Evolutionary conservation across 1,140 invertebrate species (phyloP).

Genomic region (Pogonognathellus flavescens): DNA sequence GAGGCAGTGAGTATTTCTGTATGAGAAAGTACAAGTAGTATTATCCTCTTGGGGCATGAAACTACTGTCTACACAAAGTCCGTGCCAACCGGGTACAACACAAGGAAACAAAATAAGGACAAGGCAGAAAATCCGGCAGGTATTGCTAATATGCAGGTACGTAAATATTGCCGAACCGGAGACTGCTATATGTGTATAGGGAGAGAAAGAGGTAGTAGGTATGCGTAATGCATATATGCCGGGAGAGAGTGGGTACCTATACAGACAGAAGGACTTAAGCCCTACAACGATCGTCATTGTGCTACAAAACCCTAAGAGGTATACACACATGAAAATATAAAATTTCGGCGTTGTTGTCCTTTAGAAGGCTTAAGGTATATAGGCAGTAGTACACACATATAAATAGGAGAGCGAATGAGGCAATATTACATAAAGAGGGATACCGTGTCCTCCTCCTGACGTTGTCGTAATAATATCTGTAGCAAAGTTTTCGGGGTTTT

Average conservation of each 20-base stretch:
- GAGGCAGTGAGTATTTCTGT: background rate
- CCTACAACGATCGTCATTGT: no score
- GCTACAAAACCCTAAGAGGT: no score
- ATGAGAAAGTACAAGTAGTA: background rate
- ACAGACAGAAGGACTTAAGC: background rate
- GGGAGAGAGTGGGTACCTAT: no score
- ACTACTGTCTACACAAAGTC: background rate
- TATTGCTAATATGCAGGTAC: background rate
- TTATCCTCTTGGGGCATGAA: slow-evolving; percentile 33
- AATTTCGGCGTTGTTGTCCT: background rate
- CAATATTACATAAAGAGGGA: slow-evolving; percentile 41
- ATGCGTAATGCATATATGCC: background rate
- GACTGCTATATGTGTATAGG: background rate
- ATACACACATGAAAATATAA: no score
- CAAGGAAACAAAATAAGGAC: slow-evolving; percentile 1
- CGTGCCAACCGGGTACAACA: background rate
- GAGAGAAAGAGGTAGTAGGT: background rate
- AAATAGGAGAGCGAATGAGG: slow-evolving; percentile 8
- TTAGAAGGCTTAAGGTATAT: background rate
- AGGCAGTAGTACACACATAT: background rate
- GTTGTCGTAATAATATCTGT: slow-evolving; percentile 47
- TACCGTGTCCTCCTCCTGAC: background rate
- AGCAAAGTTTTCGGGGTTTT: slow-evolving; percentile 48
- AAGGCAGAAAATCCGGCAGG: slow-evolving; percentile 27
- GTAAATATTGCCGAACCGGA: background rate